Percentiles rank a stretch among this genome's conserved stretches.
Evolutionary conservation across 53 echinoderm and acorn worm genomes (phyloP).

Genomic region (Paelopatides confundens): DNA sequence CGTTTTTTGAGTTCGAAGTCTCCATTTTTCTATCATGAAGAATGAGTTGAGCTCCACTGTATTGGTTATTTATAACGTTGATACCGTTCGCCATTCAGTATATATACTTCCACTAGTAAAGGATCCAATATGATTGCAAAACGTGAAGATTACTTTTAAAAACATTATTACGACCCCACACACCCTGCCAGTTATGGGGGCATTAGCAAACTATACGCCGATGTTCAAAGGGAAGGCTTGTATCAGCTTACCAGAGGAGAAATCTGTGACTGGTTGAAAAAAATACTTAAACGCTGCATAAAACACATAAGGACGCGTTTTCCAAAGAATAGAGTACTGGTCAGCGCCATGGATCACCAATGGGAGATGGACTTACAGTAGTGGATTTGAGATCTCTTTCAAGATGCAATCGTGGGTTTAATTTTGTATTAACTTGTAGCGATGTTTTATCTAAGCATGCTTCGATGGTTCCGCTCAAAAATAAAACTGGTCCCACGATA

Average conservation of each 20-base stretch:
- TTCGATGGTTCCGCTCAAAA: conserved; percentile 63
- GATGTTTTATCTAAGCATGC: conserved; percentile 72
- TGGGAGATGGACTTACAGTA: conserved; percentile 59
- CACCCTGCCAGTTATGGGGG: conserved; percentile 61
- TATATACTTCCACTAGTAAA: too few relatives aligned
- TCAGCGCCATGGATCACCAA: too few relatives aligned
- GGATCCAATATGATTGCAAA: too few relatives aligned
- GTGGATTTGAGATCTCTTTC: conserved; percentile 54
- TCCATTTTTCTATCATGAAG: too few relatives aligned
- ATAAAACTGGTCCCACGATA: conserved; percentile 64
- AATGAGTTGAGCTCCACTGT: too few relatives aligned
- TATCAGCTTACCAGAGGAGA: conserved; percentile 38
- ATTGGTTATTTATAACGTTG: too few relatives aligned
- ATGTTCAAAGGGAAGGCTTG: neutral
- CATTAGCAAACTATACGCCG: conserved; percentile 62
- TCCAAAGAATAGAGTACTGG: too few relatives aligned
- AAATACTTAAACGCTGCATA: neutral
- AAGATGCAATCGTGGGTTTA: conserved; percentile 42
- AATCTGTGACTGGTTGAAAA: conserved; percentile 54
- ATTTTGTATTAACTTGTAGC: conserved; percentile 72
- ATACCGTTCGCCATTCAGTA: too few relatives aligned
- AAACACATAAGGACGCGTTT: too few relatives aligned
- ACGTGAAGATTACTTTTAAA: neutral
- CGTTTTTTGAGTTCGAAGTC: too few relatives aligned
- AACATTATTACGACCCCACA: conserved; percentile 37